Percentiles rank a stretch among this genome's conserved stretches.
Conservation (phyloP, 2,888 invertebrate species). For the Taphrorychus bicolor region DNA sequence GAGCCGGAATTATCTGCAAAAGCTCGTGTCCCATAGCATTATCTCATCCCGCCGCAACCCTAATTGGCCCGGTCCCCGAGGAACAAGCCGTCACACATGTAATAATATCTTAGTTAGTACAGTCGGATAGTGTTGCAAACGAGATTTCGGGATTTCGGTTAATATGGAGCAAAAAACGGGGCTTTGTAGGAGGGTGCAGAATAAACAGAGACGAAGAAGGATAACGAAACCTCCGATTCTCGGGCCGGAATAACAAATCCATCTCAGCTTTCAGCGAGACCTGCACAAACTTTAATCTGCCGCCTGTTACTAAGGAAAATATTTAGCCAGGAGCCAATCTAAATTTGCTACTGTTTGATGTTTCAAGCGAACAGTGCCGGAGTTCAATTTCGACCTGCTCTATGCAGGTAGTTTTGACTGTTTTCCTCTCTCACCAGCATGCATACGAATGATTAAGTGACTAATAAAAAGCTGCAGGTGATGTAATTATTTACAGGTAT, state of each 20-base stretch:
- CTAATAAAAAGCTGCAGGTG: too few relatives aligned
- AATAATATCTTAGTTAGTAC: conserved; percentile 23
- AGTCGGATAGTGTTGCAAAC: conserved; percentile 28
- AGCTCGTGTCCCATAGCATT: not conserved
- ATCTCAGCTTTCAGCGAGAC: conserved; percentile 47
- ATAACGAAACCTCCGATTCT: conserved; percentile 26
- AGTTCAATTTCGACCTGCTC: not conserved
- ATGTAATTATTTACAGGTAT: not conserved
- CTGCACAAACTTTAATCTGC: conserved; percentile 60
- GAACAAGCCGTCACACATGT: conserved; percentile 33
- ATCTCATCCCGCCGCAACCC: conserved; percentile 3
- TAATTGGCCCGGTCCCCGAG: conserved; percentile 32
- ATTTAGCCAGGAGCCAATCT: conserved; percentile 63
- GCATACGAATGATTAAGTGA: too few relatives aligned
- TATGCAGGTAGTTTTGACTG: too few relatives aligned
- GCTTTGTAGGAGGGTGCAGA: conserved; percentile 20
- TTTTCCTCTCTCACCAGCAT: too few relatives aligned
- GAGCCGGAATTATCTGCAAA: not conserved
- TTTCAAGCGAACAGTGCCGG: conserved; percentile 4
- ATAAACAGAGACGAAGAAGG: conserved; percentile 8
- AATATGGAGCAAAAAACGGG: not conserved
- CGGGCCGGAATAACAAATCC: conserved; percentile 51
- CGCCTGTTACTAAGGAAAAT: conserved; percentile 62
- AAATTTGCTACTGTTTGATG: conserved; percentile 56
- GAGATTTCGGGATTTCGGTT: conserved; percentile 25